phyloP scores from a whole-genome alignment of 2,113 vertebrate genomes.

The Gila orcuttii region DNA sequence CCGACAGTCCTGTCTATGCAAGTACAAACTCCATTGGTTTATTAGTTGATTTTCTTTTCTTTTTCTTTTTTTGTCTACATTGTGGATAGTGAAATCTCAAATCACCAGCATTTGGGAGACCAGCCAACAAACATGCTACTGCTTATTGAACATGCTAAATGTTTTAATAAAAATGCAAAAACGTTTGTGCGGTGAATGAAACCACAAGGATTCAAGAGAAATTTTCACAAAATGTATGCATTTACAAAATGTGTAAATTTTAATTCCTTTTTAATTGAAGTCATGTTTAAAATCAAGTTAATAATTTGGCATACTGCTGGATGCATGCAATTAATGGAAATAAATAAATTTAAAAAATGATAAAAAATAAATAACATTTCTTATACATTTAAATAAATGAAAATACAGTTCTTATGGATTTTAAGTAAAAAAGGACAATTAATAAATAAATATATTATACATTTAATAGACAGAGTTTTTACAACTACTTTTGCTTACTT shows the following conservation, averaged over 20 bases:
- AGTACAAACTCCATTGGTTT: no score
- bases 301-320: background rate
- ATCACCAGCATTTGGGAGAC: background rate
- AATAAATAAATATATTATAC: background rate
- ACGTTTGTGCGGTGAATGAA: background rate
- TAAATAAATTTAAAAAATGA: background rate
- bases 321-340: background rate
- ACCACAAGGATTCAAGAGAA: background rate
- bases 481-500: background rate
- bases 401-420: background rate
- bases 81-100: background rate
- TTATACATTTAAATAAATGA: background rate
- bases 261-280: no score
- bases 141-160: background rate
- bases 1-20: background rate
- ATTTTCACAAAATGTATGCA: background rate
- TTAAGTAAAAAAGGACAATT: background rate
- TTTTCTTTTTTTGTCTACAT: conserved; percentile 36
- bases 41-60: conserved; percentile 41
- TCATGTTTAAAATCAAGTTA: no score
- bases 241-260: background rate
- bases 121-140: no score
- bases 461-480: background rate
- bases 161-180: background rate
- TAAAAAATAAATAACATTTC: no score